Percentiles rank a stretch among this genome's conserved stretches.
Evolutionary conservation across 2,113 vertebrate species (phyloP).

Genomic region (Mobula birostris): DNA sequence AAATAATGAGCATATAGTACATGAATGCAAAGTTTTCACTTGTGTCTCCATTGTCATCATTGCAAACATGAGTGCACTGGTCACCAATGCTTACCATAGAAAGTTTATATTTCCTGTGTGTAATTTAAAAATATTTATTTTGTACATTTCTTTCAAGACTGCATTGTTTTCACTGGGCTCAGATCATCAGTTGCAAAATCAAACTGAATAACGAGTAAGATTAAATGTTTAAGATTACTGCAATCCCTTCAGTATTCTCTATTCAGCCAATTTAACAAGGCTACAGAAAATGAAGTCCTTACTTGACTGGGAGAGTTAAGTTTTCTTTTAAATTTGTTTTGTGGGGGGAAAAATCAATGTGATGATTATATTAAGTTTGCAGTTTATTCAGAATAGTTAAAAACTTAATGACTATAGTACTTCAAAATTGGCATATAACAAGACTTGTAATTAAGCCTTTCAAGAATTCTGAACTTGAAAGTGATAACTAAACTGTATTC

Average conservation of each 20-base stretch:
- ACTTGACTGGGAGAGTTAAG: not conserved
- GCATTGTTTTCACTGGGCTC: not conserved
- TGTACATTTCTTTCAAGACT: not conserved
- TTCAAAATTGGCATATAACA: not conserved
- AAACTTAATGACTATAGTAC: not conserved
- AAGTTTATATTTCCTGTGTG: not conserved
- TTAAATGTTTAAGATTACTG: not conserved
- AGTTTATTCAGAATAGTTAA: not conserved
- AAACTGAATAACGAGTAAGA: not conserved
- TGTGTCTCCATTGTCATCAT: not conserved
- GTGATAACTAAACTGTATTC: not conserved
- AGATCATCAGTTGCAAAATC: not conserved
- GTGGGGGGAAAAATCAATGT: not conserved
- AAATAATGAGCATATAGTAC: not conserved
- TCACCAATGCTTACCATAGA: not conserved
- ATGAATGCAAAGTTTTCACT: not conserved
- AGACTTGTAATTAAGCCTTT: not conserved
- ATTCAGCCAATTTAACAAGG: not conserved
- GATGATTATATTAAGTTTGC: not conserved
- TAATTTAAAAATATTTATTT: not conserved
- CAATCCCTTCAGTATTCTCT: not conserved
- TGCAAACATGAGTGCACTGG: not conserved
- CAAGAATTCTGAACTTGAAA: not conserved
- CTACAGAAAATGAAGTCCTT: not conserved
- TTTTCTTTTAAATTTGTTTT: not conserved